Evolutionary conservation across 1,140 invertebrate genomes (phyloP).

Genomic region (Tetragonula clypearis): DNA sequence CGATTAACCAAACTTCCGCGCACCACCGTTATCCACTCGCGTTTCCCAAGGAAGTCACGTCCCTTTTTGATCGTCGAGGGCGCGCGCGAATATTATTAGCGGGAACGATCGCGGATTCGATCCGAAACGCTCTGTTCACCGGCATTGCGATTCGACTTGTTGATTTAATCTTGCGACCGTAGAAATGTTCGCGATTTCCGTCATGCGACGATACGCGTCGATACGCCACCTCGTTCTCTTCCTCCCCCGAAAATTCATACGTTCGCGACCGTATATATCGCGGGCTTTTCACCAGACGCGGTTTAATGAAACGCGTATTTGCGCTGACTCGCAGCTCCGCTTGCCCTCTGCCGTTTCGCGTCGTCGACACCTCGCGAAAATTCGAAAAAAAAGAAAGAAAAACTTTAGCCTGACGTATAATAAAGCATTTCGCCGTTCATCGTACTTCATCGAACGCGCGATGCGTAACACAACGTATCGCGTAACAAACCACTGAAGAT

Average conservation of each 20-base stretch:
- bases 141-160: constrained; percentile 58
- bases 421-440: not conserved
- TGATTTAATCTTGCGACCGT: constrained; percentile 50
- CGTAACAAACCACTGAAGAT: not conserved
- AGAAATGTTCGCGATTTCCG: constrained; percentile 33
- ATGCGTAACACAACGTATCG: not conserved
- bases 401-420: not conserved
- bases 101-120: constrained; percentile 37
- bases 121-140: not conserved
- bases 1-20: constrained; percentile 41
- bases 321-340: no score
- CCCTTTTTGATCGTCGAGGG: constrained; percentile 21
- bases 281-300: not conserved
- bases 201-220: not conserved
- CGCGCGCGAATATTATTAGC: constrained; percentile 48
- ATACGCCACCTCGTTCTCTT: not conserved
- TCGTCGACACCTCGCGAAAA: not conserved
- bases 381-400: not conserved
- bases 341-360: not conserved
- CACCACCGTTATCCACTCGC: not conserved
- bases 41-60: constrained; percentile 10
- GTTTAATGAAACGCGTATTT: constrained; percentile 13
- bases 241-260: constrained; percentile 11
- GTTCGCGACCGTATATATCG: not conserved
- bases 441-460: not conserved